Base-by-base conservation (phyloP, 2,797 vertebrate species). In the Pangasius macronema region DNA sequence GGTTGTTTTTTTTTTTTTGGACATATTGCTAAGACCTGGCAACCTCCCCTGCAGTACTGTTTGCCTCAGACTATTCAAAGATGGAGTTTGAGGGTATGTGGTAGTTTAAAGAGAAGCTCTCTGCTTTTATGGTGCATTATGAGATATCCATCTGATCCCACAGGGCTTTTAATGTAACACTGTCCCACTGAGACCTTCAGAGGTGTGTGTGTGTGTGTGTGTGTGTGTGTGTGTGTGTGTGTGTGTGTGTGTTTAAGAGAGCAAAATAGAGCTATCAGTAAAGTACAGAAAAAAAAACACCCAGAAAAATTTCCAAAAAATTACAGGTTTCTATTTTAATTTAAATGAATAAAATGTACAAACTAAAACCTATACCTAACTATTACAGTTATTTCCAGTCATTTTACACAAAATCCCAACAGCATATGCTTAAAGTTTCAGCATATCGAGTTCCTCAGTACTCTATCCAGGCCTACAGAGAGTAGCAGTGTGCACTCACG, bases 151-250 rank as follows among this genome's bases (percentile, higher is more conserved):
- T 86, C 86, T 90, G 87, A 89, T 89, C 89, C 89, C 83, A 67
- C 73, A 89, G 87, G 86, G 88, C 83, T 84, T 90, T 90, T 90
- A 88, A 91, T 91, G 87, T 88, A 91, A 89, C 91, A 91, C 80
- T 91, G 86, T 90, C 90, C 86, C 51, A 72, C 80, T 68, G 79
- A 73, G 85, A 90, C 84, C 88, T 90, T 80, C 87, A 59, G 1
- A 20, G 16, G 5, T 55, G 1, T 55, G 53, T 55, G 53, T 55
- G 53, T 18, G 14, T 55, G 53, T 55, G 53, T 18, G 53, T 55
- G 53, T 91, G 89, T 87, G 84, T 46, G 53, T 46, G 63, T 36
- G 33, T 72, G 39, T 27, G 8, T 51, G 65, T 85, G 20, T 67
- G 79, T 59, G 68, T 84, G 68, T 70, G 84, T 18, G 1, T 70